Base-by-base conservation (phyloP, 2,113 vertebrate species). In the Phainopepla nitens region DNA sequence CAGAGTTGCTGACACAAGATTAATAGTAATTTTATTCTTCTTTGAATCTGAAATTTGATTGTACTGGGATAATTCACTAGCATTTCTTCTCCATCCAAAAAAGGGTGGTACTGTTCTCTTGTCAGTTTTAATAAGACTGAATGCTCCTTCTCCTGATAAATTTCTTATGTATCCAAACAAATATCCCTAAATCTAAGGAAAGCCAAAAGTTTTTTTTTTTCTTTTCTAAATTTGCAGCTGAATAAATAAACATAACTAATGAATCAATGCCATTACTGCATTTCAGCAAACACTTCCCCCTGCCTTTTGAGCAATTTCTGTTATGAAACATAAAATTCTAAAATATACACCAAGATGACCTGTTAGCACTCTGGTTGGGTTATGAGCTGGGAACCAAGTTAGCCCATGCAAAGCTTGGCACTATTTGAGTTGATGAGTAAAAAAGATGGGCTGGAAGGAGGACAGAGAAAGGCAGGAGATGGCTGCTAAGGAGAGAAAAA, bases 191-290 rank as follows among this genome's bases (percentile, higher is more conserved):
- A 79, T n/a, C 44, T 24, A 75, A 71, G 24, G 36, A 84, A 84
- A 73, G 47, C 65, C 56, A 75, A 71, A 84, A 71, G 7, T 31
- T 22, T 57, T 42, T 42, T 39, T 39, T 22, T 39, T 25, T 45
- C 5, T 60, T 68, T 44, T 51, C 84, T 7, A 10, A 75, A 93
- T 89, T 96, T 79, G 45, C 41, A 44, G 84, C 53, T 68, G 73
- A 94, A 95, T 62, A 95, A 96, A 93, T 65, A 94, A 94, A 87
- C 49, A 23, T 28, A 82, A 64, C 19, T n/a, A 71, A 71, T 41
- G 58, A 87, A 64, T 87, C 57, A 29, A 51, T 61, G 49, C 36
- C 39, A 54, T 64, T 51, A 54, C 44, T n/a, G 19, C 13, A 69
- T 53, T 91, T 91, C 64, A 75, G 41, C 57, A 89, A 75, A 64